Base-by-base conservation (phyloP, 1,140 invertebrate species). In the Caerostris extrusa region DNA sequence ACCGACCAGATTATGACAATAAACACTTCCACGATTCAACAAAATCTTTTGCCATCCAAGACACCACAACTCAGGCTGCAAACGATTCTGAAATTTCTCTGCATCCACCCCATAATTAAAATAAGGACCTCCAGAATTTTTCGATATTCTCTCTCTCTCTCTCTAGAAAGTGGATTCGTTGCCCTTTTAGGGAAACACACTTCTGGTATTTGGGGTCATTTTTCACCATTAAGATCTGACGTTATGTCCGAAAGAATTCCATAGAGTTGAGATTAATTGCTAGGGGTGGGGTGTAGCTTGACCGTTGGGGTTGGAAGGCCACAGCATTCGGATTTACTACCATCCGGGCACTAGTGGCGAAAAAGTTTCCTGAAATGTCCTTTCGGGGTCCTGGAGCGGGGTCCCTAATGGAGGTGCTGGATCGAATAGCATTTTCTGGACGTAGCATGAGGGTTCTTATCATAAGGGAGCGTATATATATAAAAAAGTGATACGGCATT, bases 161-260 rank as follows among this genome's bases (percentile, higher is more conserved):
- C 34, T 34, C 34, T 34, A 34, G 34, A 34, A 34, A 34, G 34
- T 34, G 34, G 34, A 34, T 34, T 34, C 34, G 34, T 34, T 34
- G 34, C 34, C 57, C 57, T 56, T 1, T 86, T 87, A 19, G 55
- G 55, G 56, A n/a, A 58, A 19, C n/a, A 12, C 17, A 50, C 6
- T 58, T 7, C 55, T 58, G 56, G n/a, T 61, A 61, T 87, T 57
- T 87, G 56, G 10, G 3, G 58, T 64, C 58, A 57, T 87, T 61
- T 87, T 61, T 87, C 58, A 7, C 58, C 57, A 61, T 50, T 61
- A 87, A 6, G 34, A 19, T 34, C 6, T 7, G 19, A 50, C n/a
- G 34, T 50, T 19, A 87, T 19, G 85, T 64, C 58, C 19, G 7
- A 64, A 61, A 57, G 57, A 87, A 87, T 87, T 61, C 85, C 58